Evolutionary conservation across 2,797 vertebrate genomes (phyloP).

Genomic region (Halcyon chelicuti): DNA sequence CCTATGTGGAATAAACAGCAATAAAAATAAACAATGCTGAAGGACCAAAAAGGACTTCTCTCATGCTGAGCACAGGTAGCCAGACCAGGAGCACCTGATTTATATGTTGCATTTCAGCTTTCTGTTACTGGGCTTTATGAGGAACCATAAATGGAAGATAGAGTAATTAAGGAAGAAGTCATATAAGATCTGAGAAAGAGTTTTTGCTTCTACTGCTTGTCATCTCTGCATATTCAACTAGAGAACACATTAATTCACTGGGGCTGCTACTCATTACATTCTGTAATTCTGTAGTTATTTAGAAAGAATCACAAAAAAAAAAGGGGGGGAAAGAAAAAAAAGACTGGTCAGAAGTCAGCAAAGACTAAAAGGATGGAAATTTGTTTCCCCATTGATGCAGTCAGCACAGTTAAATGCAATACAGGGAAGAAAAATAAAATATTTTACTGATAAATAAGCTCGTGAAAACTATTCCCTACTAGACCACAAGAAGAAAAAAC

Average conservation of each 20-base stretch:
- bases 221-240: background rate
- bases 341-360: background rate
- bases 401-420: background rate
- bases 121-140: background rate
- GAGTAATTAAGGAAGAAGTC: slow-evolving; percentile 22
- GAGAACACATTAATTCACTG: background rate
- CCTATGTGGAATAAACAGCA: background rate
- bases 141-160: slow-evolving; percentile 2
- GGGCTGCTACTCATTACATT: background rate
- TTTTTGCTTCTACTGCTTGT: background rate
- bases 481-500: background rate
- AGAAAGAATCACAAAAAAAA: background rate
- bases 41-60: background rate
- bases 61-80: background rate
- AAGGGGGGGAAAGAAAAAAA: background rate
- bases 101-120: slow-evolving; percentile 1
- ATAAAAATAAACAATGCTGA: background rate
- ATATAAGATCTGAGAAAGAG: background rate
- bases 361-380: background rate
- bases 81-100: background rate
- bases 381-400: background rate
- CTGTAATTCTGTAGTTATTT: background rate
- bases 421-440: background rate
- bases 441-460: background rate
- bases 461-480: background rate